Evolutionary conservation across 2,888 invertebrate genomes (phyloP), one percentile per base, ranked within the genome.

Genomic region (Perizoma affinitatum): DNA sequence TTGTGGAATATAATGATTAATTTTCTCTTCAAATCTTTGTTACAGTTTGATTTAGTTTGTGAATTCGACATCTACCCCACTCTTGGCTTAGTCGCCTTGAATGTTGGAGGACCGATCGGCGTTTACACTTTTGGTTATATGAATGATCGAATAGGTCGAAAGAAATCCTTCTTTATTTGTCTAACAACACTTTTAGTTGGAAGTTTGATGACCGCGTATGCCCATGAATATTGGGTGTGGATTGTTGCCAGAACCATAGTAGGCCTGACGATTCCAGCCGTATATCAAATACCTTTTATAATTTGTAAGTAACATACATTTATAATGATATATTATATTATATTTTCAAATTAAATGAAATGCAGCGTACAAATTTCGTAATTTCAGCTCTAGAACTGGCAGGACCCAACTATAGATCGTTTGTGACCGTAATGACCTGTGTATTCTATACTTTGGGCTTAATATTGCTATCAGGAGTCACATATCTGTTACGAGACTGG

Each of bases 221-320:
- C 97, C 36, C 94, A 94, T 47, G 94, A 95, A 76, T 97, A 96
- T 82, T 96, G 96, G 96, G 94, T 94, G 67, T 98, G 98, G 97
- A 95, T 96, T 0, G 88, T 94, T 4, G 96, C 96, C 73, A 93
- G 98, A 66, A 92, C 95, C 11, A 92, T 97, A 50, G 97, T 98
- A n/a, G 98, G 98, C 4, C 87, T 97, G 5, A 97, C 98, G 0
- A 96, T 98, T 75, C 98, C 98, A 4, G 98, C 98, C 0, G 95
- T 98, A 44, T 98, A 98, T 85, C 97, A 98, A 89, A 98, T 98
- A 84, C 98, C 98, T 0, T 98, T 98, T 82, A 98, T 98, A 62
- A 97, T 98, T 77, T 97, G 98, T 98, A 90, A 94, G 95, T 93
- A 77, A 41, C 43, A n/a, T 22, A 22, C 22, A 22, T 22, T 6